Percentiles rank a stretch among this genome's conserved stretches.
These are phyloP conservation scores for Vespertilio murinus DNA, from an alignment of 2,797 vertebrate species.

Conservation along the genomic window DNA sequence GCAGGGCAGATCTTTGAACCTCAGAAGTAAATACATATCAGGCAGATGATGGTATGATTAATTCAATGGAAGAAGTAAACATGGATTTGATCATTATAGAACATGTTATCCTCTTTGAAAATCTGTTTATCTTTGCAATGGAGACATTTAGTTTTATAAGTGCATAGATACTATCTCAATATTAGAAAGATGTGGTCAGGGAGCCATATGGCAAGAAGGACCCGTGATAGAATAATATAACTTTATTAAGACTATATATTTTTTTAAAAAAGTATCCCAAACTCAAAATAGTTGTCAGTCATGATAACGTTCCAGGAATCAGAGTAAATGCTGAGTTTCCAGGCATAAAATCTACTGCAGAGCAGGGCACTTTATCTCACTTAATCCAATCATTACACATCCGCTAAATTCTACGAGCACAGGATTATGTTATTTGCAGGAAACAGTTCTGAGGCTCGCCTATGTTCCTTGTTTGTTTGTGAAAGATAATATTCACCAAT, in stretches of 20 bases:
- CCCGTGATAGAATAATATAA: neutral
- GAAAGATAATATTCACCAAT: neutral
- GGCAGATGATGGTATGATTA: neutral
- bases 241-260: neutral
- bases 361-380: neutral
- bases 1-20: neutral
- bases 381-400: neutral
- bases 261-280: neutral
- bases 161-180: neutral
- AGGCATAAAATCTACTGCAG: neutral
- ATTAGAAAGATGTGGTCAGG: neutral
- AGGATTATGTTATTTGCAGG: neutral
- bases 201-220: neutral
- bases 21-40: neutral
- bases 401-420: neutral
- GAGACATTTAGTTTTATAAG: neutral
- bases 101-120: conserved; percentile 1
- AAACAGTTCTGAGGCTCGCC: neutral
- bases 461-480: neutral
- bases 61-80: neutral
- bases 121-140: conserved; percentile 6
- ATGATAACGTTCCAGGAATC: neutral
- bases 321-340: neutral
- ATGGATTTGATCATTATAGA: neutral
- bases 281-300: conserved; percentile 20